Base-by-base conservation (phyloP, 2,113 vertebrate genomes). In the Phrynosoma blainvillii region DNA sequence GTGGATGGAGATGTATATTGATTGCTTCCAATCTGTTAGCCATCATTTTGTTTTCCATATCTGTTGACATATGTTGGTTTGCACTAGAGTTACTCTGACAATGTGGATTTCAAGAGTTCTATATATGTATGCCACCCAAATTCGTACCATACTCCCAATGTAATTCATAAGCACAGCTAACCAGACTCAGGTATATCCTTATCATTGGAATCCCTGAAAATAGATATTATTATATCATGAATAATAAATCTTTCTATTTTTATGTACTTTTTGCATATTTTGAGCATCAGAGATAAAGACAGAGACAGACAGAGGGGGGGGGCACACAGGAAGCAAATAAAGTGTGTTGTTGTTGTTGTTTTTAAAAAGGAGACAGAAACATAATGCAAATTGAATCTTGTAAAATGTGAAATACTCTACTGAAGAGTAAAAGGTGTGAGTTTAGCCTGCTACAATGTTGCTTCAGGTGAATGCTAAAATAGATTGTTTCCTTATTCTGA, bases 391-490 rank as follows among this genome's bases (percentile, higher is more conserved):
- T 87, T 92, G 91, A 95, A 95, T 85, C 82, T 92, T 90, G 87
- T 92, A 90, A 95, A 93, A 92, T 95, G 89, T 94, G 83, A 95
- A 96, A 92, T 88, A 79, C 0, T 95, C 74, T 88, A 79, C 76
- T 86, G 65, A 87, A 92, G 86, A 95, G 84, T 65, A 91, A 95
- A 94, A 96, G 76, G 81, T 96, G 14, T 92, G 92, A 95, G 91
- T 82, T 78, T 32, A 93, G 56, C 76, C 70, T n/a, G 87, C 81
- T 92, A 89, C 79, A 90, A 94, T 93, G 91, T 94, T 85, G 18
- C 85, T 93, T 80, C 82, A 95, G 94, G 95, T 96, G 96, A 96
- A 95, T 20, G 66, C 93, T 91, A 92, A 96, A 96, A 96, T 94
- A 95, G 94, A 94, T 95, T 94, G 92, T 93, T 93, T 93, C 92